Conservation (phyloP, 2,797 vertebrate species). For the Buceros bicornis region DNA sequence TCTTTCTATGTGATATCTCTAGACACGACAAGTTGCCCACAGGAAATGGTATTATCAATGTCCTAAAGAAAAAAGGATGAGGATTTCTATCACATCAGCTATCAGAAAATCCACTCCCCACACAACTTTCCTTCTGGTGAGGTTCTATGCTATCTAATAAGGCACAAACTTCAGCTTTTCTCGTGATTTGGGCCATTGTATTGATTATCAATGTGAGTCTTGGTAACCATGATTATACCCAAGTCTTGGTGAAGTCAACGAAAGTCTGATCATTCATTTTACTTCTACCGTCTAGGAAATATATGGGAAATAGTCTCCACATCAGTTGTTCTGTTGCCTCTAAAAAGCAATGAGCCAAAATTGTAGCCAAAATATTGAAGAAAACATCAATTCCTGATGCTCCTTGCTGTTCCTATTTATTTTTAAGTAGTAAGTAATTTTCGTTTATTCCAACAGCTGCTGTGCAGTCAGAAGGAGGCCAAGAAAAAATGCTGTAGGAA, state of each 20-base stretch:
- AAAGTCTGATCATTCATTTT: not conserved
- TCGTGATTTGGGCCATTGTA: not conserved
- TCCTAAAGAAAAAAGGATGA: not conserved
- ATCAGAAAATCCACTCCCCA: not conserved
- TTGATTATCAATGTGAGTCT: not conserved
- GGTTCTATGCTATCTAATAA: not conserved
- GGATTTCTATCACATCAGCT: not conserved
- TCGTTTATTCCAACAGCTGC: not conserved
- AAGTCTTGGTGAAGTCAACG: not conserved
- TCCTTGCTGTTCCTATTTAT: not conserved
- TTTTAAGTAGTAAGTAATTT: not conserved
- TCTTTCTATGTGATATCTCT: not conserved
- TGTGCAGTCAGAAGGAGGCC: not conserved
- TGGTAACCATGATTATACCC: not conserved
- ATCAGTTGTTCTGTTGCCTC: not conserved
- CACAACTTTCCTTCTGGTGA: not conserved
- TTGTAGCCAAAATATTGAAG: not conserved
- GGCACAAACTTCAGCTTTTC: not conserved
- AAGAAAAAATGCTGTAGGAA: not conserved
- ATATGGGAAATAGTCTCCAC: not conserved
- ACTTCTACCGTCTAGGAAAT: not conserved
- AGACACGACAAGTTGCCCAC: accelerated
- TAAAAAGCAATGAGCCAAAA: not conserved
- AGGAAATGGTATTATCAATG: not conserved
- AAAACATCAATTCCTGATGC: not conserved